These are phyloP conservation scores for Menidia menidia DNA, from an alignment of 2,797 vertebrate species.

Conservation along the genomic window DNA sequence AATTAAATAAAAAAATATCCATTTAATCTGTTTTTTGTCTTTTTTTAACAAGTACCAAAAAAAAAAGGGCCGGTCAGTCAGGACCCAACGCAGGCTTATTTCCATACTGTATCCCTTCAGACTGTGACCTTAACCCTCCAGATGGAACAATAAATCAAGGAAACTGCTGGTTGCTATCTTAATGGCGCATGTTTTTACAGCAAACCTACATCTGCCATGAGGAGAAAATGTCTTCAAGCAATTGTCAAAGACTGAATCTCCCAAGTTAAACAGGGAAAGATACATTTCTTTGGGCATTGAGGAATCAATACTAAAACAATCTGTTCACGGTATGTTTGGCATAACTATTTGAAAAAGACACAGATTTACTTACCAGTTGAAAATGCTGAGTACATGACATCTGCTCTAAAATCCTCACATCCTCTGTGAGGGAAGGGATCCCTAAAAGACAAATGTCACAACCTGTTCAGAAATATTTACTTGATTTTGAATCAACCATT, in stretches of 20 bases:
- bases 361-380: conserved; percentile 72
- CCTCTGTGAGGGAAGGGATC: conserved; percentile 70
- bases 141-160: conserved; percentile 75
- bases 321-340: not conserved
- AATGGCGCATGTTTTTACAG: conserved; percentile 55
- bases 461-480: not conserved
- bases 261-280: not conserved
- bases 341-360: not conserved
- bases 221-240: conserved; percentile 28
- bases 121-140: conserved; percentile 66
- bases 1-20: not conserved
- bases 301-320: not conserved
- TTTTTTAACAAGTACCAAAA: conserved; percentile 34
- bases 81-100: conserved; percentile 46
- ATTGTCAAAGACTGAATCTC: conserved; percentile 17
- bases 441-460: conserved; percentile 64
- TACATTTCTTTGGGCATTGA: not conserved
- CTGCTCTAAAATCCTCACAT: conserved; percentile 68
- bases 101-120: conserved; percentile 60
- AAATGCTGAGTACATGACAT: conserved; percentile 56
- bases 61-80: conserved; percentile 47
- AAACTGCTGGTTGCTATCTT: conserved; percentile 61
- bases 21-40: no score
- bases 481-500: conserved; percentile 22
- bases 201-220: conserved; percentile 31